A percentile compares a stretch with the other conserved stretches of the same genome.
Conservation (phyloP, 2,888 invertebrate genomes). For the Netelia inedita region DNA sequence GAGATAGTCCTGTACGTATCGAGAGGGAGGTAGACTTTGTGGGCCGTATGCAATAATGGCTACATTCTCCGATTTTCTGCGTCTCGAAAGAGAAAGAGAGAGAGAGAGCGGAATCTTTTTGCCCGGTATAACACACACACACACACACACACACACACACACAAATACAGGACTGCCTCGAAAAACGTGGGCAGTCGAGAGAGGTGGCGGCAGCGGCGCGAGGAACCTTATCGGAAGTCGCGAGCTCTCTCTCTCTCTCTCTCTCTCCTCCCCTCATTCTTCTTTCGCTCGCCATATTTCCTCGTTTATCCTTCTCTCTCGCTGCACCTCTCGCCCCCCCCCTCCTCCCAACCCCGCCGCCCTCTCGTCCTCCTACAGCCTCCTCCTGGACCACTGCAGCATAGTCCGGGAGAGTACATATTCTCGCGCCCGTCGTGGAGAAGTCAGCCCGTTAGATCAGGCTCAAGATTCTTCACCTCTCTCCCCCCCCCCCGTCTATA, state of each 20-base stretch:
- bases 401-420: constrained; percentile 37
- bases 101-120: constrained; percentile 3
- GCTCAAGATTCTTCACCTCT: constrained; percentile 44
- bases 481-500: background rate
- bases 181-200: constrained; percentile 64
- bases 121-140: constrained; percentile 5
- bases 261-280: constrained; percentile 4
- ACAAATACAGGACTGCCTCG: background rate
- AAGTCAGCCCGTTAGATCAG: constrained; percentile 56
- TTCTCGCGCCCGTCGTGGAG: constrained; percentile 27
- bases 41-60: constrained; percentile 78
- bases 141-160: no score
- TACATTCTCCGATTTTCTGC: constrained; percentile 80
- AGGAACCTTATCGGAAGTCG: constrained; percentile 69
- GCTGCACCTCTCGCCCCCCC: constrained; percentile 3
- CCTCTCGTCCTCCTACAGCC: constrained; percentile 2
- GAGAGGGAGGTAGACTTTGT: constrained; percentile 41
- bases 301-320: constrained; percentile 28
- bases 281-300: background rate
- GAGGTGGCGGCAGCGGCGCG: constrained; percentile 32
- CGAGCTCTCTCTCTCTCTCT: constrained; percentile 45
- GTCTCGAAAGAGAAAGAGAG: constrained; percentile 61
- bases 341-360: background rate
- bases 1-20: constrained; percentile 42
- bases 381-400: constrained; percentile 10